Conservation (phyloP, 2,888 invertebrate species). For the Cantharis flavilabris region DNA sequence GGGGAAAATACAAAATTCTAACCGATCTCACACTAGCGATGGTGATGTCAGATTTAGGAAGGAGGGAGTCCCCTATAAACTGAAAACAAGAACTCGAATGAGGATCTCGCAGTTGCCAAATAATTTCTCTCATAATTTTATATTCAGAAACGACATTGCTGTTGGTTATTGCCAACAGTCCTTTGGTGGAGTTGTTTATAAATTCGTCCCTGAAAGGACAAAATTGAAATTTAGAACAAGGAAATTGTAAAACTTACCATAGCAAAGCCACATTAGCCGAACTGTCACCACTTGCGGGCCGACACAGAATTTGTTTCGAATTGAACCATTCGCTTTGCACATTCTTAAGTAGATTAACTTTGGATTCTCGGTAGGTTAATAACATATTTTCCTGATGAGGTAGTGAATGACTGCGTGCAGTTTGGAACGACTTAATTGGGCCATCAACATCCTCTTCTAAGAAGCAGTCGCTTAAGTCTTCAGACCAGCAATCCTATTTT, state of each 20-base stretch:
- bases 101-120: slow-evolving; percentile 50
- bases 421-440: not conserved
- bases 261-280: slow-evolving; percentile 49
- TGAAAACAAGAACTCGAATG: slow-evolving; percentile 46
- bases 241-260: slow-evolving; percentile 40
- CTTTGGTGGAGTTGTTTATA: slow-evolving; percentile 40
- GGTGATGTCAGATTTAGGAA: slow-evolving; percentile 44
- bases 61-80: slow-evolving; percentile 42
- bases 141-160: slow-evolving; percentile 50
- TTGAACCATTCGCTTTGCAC: slow-evolving; percentile 50
- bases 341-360: slow-evolving; percentile 39
- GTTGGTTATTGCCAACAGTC: slow-evolving; percentile 39
- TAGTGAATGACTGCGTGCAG: not conserved
- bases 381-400: not conserved
- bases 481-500: slow-evolving; percentile 4
- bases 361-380: not conserved
- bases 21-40: slow-evolving; percentile 45
- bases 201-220: slow-evolving; percentile 44
- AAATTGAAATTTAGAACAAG: not conserved
- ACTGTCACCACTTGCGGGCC: slow-evolving; percentile 42
- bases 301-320: slow-evolving; percentile 36
- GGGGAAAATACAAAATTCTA: slow-evolving; percentile 36
- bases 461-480: not conserved
- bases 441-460: not conserved
- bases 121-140: slow-evolving; percentile 51